Base-by-base conservation (phyloP, 2,113 vertebrate genomes). In the Mirza zaza region DNA sequence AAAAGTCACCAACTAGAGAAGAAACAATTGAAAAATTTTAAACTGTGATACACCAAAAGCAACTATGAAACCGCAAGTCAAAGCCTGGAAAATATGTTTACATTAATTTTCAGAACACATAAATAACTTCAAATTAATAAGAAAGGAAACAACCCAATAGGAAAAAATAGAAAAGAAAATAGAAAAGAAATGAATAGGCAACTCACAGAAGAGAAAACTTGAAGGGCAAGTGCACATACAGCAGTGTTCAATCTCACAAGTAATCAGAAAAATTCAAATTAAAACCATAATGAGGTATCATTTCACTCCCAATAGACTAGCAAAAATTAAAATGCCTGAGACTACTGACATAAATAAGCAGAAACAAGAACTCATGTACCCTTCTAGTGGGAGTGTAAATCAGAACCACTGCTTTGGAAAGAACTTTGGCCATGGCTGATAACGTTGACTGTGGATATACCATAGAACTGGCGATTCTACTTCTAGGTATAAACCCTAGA, bases 201-300 rank as follows among this genome's bases (percentile, higher is more conserved):
- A 59, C 45, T 87, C n/a, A 39, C 11, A 73, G 83, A 81, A 55
- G 87, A 94, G 59, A 94, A 97, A 81, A 95, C 27, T 14, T 1
- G 0, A 61, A 57, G 42, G 84, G 13, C 23, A 9, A 15, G 50
- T 36, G 34, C 21, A 65, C 39, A 80, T 9, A 6, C 17, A 94
- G 45, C 61, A 21, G 8, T 77, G 18, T 71, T 95, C 85, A 48
- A n/a, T 94, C 71, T 97, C 85, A 42, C 57, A 87, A 94, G 92
- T 48, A 84, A 97, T 73, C 80, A 90, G 25, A 70, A n/a, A 82
- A 92, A 90, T 86, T 83, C 80, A 85, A 91, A 95, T 92, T 84
- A 95, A 95, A 96, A 83, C 80, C 18, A 32, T 80, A 87, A 95
- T 55, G 45, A 96, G 73, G 2, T 50, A 76, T 25, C 59, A 95